These are phyloP conservation scores for Hypotaenidia philippensis DNA, from an alignment of 2,797 vertebrate species.

Conservation along the genomic window DNA sequence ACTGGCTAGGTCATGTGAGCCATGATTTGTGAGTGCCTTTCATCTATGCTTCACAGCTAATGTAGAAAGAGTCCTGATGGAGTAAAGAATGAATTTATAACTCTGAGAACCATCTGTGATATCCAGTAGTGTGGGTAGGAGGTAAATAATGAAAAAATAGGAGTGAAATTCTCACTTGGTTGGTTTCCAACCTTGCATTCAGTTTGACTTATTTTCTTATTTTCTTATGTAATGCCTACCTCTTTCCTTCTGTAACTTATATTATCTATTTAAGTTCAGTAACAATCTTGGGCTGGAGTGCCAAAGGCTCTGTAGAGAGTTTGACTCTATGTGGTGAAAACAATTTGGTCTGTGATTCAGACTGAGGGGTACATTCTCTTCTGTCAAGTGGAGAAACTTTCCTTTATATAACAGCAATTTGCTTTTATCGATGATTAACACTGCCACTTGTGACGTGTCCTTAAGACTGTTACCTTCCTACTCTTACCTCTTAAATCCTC, in stretches of 20 bases:
- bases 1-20: not conserved
- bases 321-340: not conserved
- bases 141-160: not conserved
- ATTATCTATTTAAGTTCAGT: not conserved
- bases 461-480: conserved; percentile 14
- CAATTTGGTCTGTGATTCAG: not conserved
- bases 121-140: not conserved
- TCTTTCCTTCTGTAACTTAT: not conserved
- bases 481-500: not conserved
- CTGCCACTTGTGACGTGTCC: not conserved
- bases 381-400: not conserved
- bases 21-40: not conserved
- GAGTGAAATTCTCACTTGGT: not conserved
- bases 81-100: not conserved
- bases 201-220: not conserved
- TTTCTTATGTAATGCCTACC: not conserved
- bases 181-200: not conserved
- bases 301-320: not conserved
- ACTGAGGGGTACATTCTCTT: not conserved
- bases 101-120: not conserved
- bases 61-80: not conserved
- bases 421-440: not conserved
- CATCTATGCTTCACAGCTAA: not conserved
- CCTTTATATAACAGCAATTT: not conserved
- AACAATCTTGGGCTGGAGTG: not conserved